A percentile compares a stretch with the other conserved stretches of the same genome.
Evolutionary conservation across 1,140 invertebrate species (phyloP).

Genomic region (Bicyclus anynana): DNA sequence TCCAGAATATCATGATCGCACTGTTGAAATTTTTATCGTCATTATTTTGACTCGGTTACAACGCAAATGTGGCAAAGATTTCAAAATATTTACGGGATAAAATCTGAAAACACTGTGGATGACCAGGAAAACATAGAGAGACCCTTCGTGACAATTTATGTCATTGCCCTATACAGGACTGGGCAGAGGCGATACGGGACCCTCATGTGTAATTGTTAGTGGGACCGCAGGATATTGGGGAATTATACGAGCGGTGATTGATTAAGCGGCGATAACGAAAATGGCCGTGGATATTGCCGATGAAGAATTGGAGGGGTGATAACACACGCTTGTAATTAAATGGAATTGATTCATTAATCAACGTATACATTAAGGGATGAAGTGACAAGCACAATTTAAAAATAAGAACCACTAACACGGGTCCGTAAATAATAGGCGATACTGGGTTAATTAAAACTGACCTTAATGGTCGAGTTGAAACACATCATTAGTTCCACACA

Average conservation of each 20-base stretch:
- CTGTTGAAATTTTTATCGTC: too few species aligned
- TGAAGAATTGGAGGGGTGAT: conserved; percentile 40
- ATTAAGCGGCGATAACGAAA: conserved; percentile 71
- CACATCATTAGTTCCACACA: too few species aligned
- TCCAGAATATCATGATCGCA: too few species aligned
- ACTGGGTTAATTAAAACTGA: too few species aligned
- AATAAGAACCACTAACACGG: neutral
- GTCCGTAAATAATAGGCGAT: too few species aligned
- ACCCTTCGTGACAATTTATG: conserved; percentile 69
- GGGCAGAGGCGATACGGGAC: conserved; percentile 59
- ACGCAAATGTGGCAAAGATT: neutral
- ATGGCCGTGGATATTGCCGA: conserved; percentile 43
- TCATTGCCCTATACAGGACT: conserved; percentile 55
- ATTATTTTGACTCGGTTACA: too few species aligned
- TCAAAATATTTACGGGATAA: neutral
- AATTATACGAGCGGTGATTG: conserved; percentile 70
- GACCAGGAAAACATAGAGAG: conserved; percentile 19
- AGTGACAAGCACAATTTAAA: neutral
- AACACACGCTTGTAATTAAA: conserved; percentile 36
- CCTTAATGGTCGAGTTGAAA: too few species aligned
- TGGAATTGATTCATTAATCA: conserved; percentile 7
- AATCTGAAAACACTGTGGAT: neutral
- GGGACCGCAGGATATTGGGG: conserved; percentile 71
- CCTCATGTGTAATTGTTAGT: conserved; percentile 70
- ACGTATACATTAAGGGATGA: neutral